These are phyloP conservation scores for Sebastes elongatus DNA, from an alignment of 2,797 vertebrate genomes.

Conservation along the genomic window DNA sequence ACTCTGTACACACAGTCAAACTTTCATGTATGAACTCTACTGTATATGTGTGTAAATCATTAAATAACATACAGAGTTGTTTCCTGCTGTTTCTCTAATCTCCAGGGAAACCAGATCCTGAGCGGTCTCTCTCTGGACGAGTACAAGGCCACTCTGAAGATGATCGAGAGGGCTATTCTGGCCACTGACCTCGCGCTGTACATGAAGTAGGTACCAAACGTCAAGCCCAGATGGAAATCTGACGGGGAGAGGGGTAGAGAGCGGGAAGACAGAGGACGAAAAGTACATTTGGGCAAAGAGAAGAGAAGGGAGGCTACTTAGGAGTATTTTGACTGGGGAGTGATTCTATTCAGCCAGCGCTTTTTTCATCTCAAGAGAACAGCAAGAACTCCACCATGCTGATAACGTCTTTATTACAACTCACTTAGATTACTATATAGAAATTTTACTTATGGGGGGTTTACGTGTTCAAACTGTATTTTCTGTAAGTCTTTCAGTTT, in stretches of 20 bases:
- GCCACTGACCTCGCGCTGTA: conserved; percentile 97
- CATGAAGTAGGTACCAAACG: conserved; percentile 90
- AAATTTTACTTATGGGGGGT: too few relatives aligned
- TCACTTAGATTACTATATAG: too few relatives aligned
- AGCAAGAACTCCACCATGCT: background rate
- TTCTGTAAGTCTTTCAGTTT: background rate
- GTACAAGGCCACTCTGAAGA: conserved; percentile 93
- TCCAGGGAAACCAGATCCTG: conserved; percentile 96
- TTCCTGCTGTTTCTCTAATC: background rate
- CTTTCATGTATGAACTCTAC: background rate
- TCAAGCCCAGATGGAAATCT: conserved; percentile 55
- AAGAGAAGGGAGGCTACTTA: background rate
- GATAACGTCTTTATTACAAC: background rate
- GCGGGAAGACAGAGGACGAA: background rate
- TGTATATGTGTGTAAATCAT: background rate
- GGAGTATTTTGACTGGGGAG: background rate
- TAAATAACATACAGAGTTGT: background rate
- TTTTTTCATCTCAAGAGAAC: background rate
- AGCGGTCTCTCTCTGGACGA: conserved; percentile 93
- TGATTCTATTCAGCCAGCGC: background rate
- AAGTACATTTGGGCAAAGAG: background rate
- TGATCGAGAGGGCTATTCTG: conserved; percentile 96
- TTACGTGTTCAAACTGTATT: too few relatives aligned
- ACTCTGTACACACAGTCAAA: background rate
- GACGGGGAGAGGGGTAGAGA: background rate